phyloP scores from a whole-genome alignment of 2,113 vertebrate species.

The Heterocephalus glaber region DNA sequence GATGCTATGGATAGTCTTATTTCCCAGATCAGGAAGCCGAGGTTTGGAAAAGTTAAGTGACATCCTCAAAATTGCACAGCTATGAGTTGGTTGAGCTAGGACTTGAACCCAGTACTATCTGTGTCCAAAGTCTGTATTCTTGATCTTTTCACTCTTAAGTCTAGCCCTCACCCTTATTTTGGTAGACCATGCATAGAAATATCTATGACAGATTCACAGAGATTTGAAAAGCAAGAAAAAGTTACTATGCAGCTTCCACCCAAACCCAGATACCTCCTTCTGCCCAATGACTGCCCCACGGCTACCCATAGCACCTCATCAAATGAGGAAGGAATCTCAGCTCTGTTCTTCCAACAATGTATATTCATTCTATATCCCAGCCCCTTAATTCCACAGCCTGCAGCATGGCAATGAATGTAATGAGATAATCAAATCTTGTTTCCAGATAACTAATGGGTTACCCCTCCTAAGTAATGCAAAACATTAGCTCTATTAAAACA shows the following conservation, averaged over 20 bases:
- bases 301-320: neutral
- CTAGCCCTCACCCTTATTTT: constrained; percentile 42
- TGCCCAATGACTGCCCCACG: neutral
- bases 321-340: constrained; percentile 1
- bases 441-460: constrained; percentile 72
- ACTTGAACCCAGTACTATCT: neutral
- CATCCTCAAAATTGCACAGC: neutral
- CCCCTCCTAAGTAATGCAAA: constrained; percentile 71
- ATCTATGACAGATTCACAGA: constrained; percentile 7
- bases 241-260: constrained; percentile 12
- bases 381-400: constrained; percentile 53
- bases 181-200: neutral
- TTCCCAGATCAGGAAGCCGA: neutral
- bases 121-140: neutral
- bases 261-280: neutral
- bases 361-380: constrained; percentile 50
- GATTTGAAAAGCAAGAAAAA: constrained; percentile 44
- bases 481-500: constrained; percentile 72
- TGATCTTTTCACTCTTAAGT: neutral
- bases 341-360: constrained; percentile 38
- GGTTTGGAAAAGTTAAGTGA: neutral
- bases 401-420: constrained; percentile 62
- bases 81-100: neutral
- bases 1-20: neutral
- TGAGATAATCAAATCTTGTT: constrained; percentile 77